phyloP scores from a whole-genome alignment of 2,113 vertebrate genomes.

The Gnathonemus echidnorhynchus region DNA sequence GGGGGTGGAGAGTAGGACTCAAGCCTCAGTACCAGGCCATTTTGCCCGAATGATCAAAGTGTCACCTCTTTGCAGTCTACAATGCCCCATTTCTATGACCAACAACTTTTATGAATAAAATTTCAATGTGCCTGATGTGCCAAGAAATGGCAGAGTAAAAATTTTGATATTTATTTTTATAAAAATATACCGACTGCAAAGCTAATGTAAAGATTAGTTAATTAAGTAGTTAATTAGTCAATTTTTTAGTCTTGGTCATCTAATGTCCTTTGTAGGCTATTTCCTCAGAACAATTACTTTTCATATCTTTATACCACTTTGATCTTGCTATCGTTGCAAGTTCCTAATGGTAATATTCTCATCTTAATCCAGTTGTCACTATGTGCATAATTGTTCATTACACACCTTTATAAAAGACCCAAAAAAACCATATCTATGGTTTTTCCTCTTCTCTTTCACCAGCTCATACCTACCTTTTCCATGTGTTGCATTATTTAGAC shows the following conservation, averaged over 20 bases:
- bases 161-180: not conserved
- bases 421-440: not conserved
- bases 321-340: not conserved
- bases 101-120: not conserved
- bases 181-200: not conserved
- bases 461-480: not conserved
- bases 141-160: not conserved
- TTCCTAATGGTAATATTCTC: not conserved
- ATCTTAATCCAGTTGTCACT: not conserved
- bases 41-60: not conserved
- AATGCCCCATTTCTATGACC: not conserved
- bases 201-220: not conserved
- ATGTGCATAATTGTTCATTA: not conserved
- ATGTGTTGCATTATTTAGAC: conserved; percentile 6
- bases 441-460: not conserved
- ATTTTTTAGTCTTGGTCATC: not conserved
- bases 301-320: not conserved
- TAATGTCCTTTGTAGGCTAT: not conserved
- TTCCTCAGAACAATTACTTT: too few species aligned
- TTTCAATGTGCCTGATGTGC: not conserved
- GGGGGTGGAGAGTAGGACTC: too few species aligned
- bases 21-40: not conserved
- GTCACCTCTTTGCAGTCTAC: not conserved
- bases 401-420: not conserved
- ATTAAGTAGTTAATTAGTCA: not conserved